Base-by-base conservation (phyloP, 2,113 vertebrate genomes). In the Caracal caracal region DNA sequence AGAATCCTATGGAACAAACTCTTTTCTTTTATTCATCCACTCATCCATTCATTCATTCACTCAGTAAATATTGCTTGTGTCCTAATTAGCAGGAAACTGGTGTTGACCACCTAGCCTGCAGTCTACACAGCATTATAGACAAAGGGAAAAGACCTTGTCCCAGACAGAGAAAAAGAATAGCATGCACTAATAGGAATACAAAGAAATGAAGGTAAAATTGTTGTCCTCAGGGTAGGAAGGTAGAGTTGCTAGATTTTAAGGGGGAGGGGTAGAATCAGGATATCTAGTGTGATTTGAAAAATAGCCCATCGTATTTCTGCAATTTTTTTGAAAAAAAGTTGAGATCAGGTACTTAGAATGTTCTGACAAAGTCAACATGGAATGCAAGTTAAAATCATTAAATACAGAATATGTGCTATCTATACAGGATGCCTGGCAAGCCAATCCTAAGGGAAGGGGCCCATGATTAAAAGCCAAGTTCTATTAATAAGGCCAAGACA, bases 351-450 rank as follows among this genome's bases (percentile, higher is more conserved):
- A 49, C 49, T 84, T 75, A 85, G 20, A 20, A 71, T 59, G 37
- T 51, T 59, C 47, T 90, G 17, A 87, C 49, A 96, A 96, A 97
- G 40, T 78, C 79, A 96, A 43, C 65, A 90, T 2, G 66, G 75
- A 43, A 66, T 59, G 4, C 49, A 90, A 88, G 40, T 86, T 13
- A 73, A 49, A 94, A 61, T 53, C 49, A 71, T 83, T 91, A 88
- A 85, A 92, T 70, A 66, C 5, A 66, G 59, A 6, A 26, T 4
- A 15, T 35, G n/a, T 56, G 11, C 49, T 73, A 1, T 59, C 68
- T 83, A 61, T 15, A 56, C 4, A 79, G 10, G 40, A 68, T 65
- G 7, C 20, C 76, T 26, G 6, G 19, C 7, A 90, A 83, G 63
- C 2, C 51, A 26, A 2, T 7, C 13, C 19, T 9, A 37, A 93